Evolutionary conservation across 2,888 invertebrate species (phyloP).

Genomic region (Standfussiana lucernea): DNA sequence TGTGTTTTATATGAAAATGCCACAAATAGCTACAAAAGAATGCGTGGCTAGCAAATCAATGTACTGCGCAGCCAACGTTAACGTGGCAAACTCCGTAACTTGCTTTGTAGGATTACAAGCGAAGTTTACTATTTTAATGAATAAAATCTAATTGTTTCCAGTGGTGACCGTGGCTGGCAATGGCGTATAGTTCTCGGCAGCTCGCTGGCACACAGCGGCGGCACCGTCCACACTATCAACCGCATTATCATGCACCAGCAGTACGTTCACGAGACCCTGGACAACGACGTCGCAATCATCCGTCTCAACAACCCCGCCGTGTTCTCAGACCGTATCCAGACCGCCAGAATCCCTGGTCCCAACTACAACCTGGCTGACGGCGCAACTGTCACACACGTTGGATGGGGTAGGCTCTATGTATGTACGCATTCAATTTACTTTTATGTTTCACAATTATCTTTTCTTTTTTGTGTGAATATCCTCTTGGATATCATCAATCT

Average conservation of each 20-base stretch:
- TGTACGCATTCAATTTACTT: too few species aligned
- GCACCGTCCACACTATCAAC: constrained; percentile 58
- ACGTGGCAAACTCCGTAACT: too few species aligned
- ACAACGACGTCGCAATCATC: constrained; percentile 75
- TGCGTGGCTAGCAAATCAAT: background rate
- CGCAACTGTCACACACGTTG: constrained; percentile 57
- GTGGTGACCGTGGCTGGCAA: background rate
- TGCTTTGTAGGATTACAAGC: too few species aligned
- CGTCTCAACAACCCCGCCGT: constrained; percentile 63
- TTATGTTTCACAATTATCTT: background rate
- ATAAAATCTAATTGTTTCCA: background rate
- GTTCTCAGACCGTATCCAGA: constrained; percentile 54
- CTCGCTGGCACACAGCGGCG: constrained; percentile 65
- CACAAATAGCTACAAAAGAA: background rate
- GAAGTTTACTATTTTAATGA: background rate
- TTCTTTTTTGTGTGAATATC: background rate
- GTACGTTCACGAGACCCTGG: constrained; percentile 61
- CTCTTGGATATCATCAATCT: background rate
- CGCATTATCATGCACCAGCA: constrained; percentile 65
- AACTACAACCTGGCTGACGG: constrained; percentile 32
- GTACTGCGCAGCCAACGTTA: background rate
- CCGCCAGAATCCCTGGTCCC: constrained; percentile 67
- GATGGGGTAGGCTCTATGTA: constrained; percentile 76
- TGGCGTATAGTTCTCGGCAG: constrained; percentile 76
- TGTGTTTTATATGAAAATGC: background rate